Evolutionary conservation across 2,797 vertebrate genomes (phyloP), one percentile per base, ranked within the genome.

Genomic region (Manis javanica): DNA sequence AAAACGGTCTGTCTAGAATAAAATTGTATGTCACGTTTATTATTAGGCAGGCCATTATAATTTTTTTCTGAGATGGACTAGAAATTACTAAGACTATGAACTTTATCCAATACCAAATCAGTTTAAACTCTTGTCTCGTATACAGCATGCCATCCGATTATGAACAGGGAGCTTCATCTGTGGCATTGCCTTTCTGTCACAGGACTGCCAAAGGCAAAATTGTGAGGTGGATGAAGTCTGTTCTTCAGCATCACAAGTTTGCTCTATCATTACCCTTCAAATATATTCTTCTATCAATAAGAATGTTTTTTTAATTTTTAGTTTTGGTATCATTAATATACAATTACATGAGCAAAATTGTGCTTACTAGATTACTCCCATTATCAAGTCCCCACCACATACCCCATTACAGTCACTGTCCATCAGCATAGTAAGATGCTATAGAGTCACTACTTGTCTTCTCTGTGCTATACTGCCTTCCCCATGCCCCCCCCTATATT

Each of bases 1-100:
- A 53, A 87, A 87, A 77, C 51, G 71, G 31, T 78, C 9, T 21
- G 39, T 31, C 3, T 59, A 77, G 57, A 72, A 2, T 46, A 92
- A 21, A 87, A 90, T 63, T 90, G 12, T 3, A n/a, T n/a, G 34
- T 83, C n/a, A 66, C 79, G 9, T 89, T 83, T 92, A 90, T 53
- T 59, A 46, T 85, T 57, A 57, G 31, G 59, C 5, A 89, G 12
- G 10, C 9, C 26, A 61, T 24, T 84, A 72, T 15, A 78, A 18
- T 51, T 89, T 61, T 90, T 78, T 95, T 57, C 84, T 86, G 75
- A 61, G 31, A 72, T 84, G 24, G 57, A 78, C 64, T 14, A 90
- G 51, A 12, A 82, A 57, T 39, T 59, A 83, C n/a, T 31, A 87
- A 88, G n/a, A 72, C 72, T 83, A 94, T 31, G 87, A 61, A 34